A percentile compares a stretch with the other conserved stretches of the same genome.
These are phyloP conservation scores for Harpegnathos saltator DNA, from an alignment of 1,140 invertebrate species.

Conservation along the genomic window DNA sequence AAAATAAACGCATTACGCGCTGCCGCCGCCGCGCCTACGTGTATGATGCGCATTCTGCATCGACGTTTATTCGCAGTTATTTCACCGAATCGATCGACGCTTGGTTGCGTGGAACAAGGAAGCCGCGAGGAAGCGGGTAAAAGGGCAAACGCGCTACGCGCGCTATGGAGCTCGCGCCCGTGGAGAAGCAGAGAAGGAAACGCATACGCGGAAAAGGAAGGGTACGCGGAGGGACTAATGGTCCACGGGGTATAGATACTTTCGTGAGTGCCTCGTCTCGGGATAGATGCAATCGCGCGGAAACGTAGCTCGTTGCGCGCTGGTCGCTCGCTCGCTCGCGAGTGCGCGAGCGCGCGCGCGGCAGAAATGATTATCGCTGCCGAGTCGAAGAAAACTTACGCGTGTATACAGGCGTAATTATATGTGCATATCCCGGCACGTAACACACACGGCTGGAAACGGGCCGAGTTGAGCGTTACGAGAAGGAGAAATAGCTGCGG, in stretches of 20 bases:
- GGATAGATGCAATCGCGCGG: conserved; percentile 61
- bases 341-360: conserved; percentile 1
- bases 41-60: conserved; percentile 21
- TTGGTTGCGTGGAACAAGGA: conserved; percentile 33
- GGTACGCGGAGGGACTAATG: conserved; percentile 45
- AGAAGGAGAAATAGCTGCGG: too few species aligned
- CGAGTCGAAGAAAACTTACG: conserved; percentile 66
- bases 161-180: neutral
- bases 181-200: neutral
- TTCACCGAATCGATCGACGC: conserved; percentile 45
- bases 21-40: conserved; percentile 28
- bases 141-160: conserved; percentile 44
- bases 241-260: conserved; percentile 39
- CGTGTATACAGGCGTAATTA: conserved; percentile 71
- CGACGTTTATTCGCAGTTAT: conserved; percentile 52
- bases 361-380: conserved; percentile 65
- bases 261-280: conserved; percentile 41
- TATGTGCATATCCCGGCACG: conserved; percentile 66
- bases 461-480: conserved; percentile 61
- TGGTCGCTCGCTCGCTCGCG: neutral
- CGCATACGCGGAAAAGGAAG: conserved; percentile 29
- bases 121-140: conserved; percentile 47
- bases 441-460: conserved; percentile 65
- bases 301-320: conserved; percentile 53
- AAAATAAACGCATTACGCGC: conserved; percentile 45